These are phyloP conservation scores for Amazona guildingii DNA, from an alignment of 2,113 vertebrate species.

Conservation along the genomic window DNA sequence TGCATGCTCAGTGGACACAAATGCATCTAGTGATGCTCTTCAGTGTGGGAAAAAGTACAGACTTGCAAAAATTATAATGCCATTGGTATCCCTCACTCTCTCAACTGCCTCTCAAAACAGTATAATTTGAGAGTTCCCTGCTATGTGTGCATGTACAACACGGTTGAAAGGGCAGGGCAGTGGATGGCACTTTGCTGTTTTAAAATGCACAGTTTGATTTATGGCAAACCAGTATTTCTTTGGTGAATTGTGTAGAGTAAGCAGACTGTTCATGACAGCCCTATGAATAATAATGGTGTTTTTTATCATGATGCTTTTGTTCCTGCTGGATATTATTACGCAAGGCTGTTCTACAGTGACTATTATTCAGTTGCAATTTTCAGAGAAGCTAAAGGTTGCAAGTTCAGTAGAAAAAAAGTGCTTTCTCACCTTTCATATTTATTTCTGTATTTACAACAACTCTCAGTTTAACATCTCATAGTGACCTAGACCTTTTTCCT, in stretches of 20 bases:
- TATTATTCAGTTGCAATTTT: not conserved
- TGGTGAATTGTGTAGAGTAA: constrained; percentile 20
- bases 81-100: not conserved
- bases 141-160: accelerated
- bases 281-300: constrained; percentile 48
- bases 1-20: not conserved
- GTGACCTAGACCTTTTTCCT: not conserved
- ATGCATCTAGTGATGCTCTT: not conserved
- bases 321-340: constrained; percentile 15
- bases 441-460: constrained; percentile 2
- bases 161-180: not conserved
- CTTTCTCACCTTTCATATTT: not conserved
- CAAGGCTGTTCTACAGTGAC: not conserved
- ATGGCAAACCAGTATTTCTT: not conserved
- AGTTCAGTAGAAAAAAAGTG: not conserved
- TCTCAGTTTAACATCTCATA: not conserved
- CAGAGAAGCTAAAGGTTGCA: not conserved
- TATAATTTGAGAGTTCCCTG: not conserved
- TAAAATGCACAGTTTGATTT: not conserved
- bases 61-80: not conserved
- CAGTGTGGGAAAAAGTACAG: not conserved
- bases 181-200: not conserved
- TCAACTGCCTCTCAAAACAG: not conserved
- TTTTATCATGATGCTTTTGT: constrained; percentile 5
- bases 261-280: constrained; percentile 32